Conservation (phyloP, 2,113 vertebrate species). For the Psittacara wagleri region DNA sequence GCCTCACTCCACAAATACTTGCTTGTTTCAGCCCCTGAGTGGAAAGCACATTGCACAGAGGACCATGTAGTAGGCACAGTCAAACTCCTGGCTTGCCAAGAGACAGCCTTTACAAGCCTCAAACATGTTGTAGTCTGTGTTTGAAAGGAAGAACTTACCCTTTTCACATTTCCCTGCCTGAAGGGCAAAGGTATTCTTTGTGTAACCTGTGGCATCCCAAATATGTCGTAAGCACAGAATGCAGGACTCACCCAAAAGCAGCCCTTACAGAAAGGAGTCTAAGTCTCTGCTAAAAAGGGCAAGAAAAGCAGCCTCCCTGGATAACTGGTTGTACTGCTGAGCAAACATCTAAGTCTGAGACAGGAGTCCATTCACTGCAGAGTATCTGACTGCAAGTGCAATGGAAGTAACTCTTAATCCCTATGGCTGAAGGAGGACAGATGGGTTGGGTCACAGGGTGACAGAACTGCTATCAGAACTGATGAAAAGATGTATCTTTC, state of each 20-base stretch:
- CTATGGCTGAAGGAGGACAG: not conserved
- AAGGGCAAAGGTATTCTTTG: not conserved
- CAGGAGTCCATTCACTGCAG: not conserved
- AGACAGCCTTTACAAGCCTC: conserved; percentile 13
- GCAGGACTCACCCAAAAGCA: not conserved
- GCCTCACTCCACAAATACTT: conserved; percentile 6
- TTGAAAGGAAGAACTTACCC: not conserved
- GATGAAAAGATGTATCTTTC: not conserved
- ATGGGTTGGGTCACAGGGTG: not conserved
- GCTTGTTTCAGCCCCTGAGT: not conserved
- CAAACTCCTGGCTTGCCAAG: conserved; percentile 12
- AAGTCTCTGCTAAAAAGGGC: not conserved
- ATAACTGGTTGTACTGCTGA: not conserved
- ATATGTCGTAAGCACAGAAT: accelerated
- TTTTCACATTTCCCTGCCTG: not conserved
- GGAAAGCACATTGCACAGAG: not conserved
- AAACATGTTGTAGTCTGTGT: not conserved
- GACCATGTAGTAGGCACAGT: not conserved
- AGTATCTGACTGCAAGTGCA: not conserved
- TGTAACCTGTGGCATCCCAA: not conserved
- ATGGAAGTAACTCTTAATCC: not conserved
- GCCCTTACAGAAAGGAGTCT: not conserved
- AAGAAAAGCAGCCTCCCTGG: not conserved
- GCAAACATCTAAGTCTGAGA: not conserved
- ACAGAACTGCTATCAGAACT: not conserved